Evolutionary conservation across 23 tunicate species (phyloP).

Genomic region (Styela plicata): DNA sequence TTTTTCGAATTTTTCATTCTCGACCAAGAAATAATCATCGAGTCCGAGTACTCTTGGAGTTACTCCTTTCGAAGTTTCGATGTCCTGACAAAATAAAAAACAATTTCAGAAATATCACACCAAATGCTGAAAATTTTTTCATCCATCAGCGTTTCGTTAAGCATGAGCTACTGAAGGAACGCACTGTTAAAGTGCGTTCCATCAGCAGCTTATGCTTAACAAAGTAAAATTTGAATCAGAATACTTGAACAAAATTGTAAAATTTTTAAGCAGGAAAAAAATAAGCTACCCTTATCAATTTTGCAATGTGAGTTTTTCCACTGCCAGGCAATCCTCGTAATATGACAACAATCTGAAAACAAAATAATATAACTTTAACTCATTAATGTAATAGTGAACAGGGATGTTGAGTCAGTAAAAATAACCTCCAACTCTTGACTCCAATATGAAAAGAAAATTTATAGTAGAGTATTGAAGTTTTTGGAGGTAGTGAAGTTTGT

Average conservation of each 20-base stretch:
- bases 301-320: conserved; percentile 86
- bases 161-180: too few relatives aligned
- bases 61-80: conserved; percentile 49
- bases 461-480: too few relatives aligned
- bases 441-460: too few relatives aligned
- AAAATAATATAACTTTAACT: too few relatives aligned
- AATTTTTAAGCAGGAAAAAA: too few relatives aligned
- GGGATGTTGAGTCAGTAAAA: too few relatives aligned
- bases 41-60: conserved; percentile 68
- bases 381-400: too few relatives aligned
- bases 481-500: too few relatives aligned
- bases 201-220: too few relatives aligned
- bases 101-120: neutral
- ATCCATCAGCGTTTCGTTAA: neutral
- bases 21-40: conserved; percentile 92
- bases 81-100: conserved; percentile 37
- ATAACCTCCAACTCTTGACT: too few relatives aligned
- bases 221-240: neutral
- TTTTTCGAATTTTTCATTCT: conserved; percentile 59
- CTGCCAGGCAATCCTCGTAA: conserved; percentile 85
- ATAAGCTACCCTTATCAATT: conserved; percentile 78
- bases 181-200: too few relatives aligned
- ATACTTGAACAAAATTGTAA: too few relatives aligned
- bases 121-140: neutral
- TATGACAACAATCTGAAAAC: conserved; percentile 74